Base-by-base conservation (phyloP, 2,888 invertebrate species). In the Heliconius hortense region DNA sequence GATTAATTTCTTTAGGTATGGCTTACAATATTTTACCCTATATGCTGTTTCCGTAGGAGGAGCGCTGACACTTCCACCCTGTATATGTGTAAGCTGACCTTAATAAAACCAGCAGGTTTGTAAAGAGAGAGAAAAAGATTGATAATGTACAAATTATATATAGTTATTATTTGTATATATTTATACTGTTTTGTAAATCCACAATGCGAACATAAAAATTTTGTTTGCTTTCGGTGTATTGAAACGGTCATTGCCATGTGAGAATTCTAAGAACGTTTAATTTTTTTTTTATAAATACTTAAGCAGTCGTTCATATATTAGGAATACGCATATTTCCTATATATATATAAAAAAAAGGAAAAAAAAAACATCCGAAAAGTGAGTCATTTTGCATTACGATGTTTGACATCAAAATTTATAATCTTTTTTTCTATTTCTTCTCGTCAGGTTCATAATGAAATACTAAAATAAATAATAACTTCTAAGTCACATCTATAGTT, bases 161-260 rank as follows among this genome's bases (percentile, higher is more conserved):
- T 21, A 31, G 18, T 18, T 63, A 63, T 63, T 31, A 63, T 35
- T 35, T 66, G 11, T 39, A 60, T 56, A 48, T 59, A 39, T 28
- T 5, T 31, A 18, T 56, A 39, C 76, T 74, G 75, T 75, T 75
- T 76, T 78, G 76, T 78, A 79, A 71, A 77, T 80, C 78, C 73
- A 76, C 75, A 75, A 79, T 73, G 74, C 74, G 80, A 63, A 43
- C 56, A 48, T 48, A 53, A 62, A 75, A 48, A 64, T n/a, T 80
- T 77, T 84, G 78, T 86, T 85, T 85, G 81, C 82, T 80, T 84
- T 83, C 81, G 80, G 83, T 83, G 82, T 78, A 82, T 80, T 24
- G 60, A 73, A 79, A 79, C 84, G 83, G 83, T 82, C 82, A 81
- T 81, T 82, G 81, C 79, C 83, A n/a, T 53, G 39, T n/a, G 39